Conservation (phyloP, 1,140 invertebrate genomes). For the Physella acuta region DNA sequence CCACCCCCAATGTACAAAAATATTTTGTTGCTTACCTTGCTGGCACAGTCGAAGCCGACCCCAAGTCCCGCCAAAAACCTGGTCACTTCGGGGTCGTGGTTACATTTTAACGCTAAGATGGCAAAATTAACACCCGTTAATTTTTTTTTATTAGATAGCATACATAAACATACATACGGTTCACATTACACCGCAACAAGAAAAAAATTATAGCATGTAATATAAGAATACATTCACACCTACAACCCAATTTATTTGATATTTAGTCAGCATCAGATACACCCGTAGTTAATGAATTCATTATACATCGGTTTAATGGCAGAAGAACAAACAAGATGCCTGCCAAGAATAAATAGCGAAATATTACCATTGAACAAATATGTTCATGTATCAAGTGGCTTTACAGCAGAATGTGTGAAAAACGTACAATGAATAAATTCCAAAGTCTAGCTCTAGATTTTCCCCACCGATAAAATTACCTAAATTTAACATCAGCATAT, state of each 20-base stretch:
- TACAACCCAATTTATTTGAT: neutral
- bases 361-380: no score
- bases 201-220: neutral
- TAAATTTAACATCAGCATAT: no score
- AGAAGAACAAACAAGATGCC: no score
- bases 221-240: neutral
- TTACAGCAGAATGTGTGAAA: no score
- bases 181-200: neutral
- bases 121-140: neutral
- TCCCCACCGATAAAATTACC: no score
- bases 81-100: constrained; percentile 80
- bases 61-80: constrained; percentile 84
- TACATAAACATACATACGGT: no score
- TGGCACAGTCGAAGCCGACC: constrained; percentile 92
- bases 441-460: no score
- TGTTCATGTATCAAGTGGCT: no score
- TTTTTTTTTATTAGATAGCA: neutral
- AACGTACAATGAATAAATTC: no score
- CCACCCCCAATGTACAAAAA: no score
- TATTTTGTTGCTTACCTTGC: constrained; percentile 73
- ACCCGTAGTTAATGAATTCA: neutral
- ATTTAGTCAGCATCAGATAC: neutral
- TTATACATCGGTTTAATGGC: no score
- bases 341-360: no score
- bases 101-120: constrained; percentile 89